A percentile compares a stretch with the other conserved stretches of the same genome.
Conservation (phyloP, 2,797 vertebrate genomes). For the Podarcis lilfordi region DNA sequence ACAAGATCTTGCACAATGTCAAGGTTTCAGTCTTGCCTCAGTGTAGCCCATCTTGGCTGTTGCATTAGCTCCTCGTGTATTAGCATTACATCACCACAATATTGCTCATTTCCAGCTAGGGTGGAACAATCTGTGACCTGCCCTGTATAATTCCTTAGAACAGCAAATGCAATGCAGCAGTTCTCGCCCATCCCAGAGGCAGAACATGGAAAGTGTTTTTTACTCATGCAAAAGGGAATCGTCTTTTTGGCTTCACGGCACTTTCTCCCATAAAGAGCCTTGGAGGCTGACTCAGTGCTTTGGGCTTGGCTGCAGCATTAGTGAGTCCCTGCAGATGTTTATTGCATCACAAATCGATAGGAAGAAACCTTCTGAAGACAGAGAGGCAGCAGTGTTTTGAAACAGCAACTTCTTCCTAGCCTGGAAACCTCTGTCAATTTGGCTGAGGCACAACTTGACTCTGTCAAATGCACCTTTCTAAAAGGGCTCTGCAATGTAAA, state of each 20-base stretch:
- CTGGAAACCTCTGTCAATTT: not conserved
- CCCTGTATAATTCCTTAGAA: not conserved
- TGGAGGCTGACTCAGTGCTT: slow-evolving; percentile 4
- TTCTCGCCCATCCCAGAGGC: not conserved
- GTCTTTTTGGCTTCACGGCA: not conserved
- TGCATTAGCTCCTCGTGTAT: not conserved
- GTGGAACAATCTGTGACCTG: not conserved
- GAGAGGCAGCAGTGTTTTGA: not conserved
- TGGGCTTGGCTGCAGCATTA: slow-evolving; percentile 15
- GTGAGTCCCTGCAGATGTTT: slow-evolving; percentile 10
- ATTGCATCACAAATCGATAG: slow-evolving; percentile 18
- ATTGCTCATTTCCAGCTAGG: not conserved
- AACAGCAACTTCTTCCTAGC: not conserved
- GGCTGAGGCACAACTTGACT: not conserved
- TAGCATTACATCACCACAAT: not conserved
- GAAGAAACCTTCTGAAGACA: not conserved
- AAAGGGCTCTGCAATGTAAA: not conserved
- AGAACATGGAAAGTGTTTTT: not conserved
- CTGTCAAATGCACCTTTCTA: not conserved
- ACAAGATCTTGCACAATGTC: not conserved
- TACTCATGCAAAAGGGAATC: not conserved
- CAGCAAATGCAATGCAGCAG: not conserved
- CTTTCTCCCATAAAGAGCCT: not conserved
- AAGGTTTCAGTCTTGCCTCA: not conserved
- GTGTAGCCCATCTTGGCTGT: not conserved